Evolutionary conservation across 2,797 vertebrate species (phyloP).

Genomic region (Hozukius guyotensis): DNA sequence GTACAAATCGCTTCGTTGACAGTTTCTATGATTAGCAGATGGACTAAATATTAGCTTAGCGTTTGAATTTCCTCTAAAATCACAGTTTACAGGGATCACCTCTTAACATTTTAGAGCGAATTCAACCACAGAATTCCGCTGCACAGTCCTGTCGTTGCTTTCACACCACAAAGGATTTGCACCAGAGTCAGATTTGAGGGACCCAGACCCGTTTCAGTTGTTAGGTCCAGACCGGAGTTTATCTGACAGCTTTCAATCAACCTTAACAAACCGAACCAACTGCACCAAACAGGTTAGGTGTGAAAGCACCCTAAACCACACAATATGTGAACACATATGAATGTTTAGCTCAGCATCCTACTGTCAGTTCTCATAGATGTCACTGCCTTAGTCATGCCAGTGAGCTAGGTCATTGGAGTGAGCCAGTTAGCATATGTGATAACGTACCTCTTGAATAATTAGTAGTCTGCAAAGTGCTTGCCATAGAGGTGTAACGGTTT

Average conservation of each 20-base stretch:
- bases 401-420: background rate
- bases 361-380: background rate
- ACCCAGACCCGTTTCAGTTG: background rate
- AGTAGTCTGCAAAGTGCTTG: background rate
- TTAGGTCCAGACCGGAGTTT: background rate
- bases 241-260: background rate
- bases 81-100: background rate
- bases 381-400: background rate
- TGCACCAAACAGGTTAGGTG: background rate
- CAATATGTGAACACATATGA: background rate
- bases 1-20: background rate
- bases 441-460: background rate
- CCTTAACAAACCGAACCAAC: background rate
- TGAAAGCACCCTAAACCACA: background rate
- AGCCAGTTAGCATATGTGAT: slow-evolving; percentile 1
- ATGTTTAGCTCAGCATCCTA: background rate
- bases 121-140: background rate
- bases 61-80: background rate
- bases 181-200: background rate
- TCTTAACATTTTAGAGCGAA: background rate
- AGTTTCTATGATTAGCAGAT: background rate
- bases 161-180: background rate
- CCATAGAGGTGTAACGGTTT: background rate
- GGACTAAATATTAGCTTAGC: background rate
- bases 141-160: background rate